Evolutionary conservation across 2,888 invertebrate species (phyloP).

Genomic region (Stenoptilia bipunctidactyla): DNA sequence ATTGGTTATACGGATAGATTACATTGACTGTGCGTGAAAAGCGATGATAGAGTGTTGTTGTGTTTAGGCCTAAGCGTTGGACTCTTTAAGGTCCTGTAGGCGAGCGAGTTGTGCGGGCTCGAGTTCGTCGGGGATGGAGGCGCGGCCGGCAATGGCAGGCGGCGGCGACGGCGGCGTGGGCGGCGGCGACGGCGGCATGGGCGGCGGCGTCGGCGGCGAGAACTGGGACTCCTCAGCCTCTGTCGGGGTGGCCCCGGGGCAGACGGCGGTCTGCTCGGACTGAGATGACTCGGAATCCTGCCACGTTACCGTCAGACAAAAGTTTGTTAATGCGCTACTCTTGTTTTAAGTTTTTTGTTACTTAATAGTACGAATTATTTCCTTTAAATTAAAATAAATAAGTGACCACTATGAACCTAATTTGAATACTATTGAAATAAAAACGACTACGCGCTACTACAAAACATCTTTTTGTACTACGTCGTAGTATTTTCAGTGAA

Average conservation of each 20-base stretch:
- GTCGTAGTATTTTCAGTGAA: too few relatives aligned
- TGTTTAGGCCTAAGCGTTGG: constrained; percentile 79
- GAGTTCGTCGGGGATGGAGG: constrained; percentile 89
- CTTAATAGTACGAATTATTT: too few relatives aligned
- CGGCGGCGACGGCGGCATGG: constrained; percentile 63
- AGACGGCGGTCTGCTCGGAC: constrained; percentile 61
- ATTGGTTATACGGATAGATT: too few relatives aligned
- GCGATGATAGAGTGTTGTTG: not conserved
- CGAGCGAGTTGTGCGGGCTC: constrained; percentile 90
- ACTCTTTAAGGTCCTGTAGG: constrained; percentile 90
- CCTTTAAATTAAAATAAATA: too few relatives aligned
- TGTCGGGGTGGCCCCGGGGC: constrained; percentile 71
- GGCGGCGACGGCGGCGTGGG: constrained; percentile 75
- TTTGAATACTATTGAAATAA: too few relatives aligned
- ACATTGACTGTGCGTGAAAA: too few relatives aligned
- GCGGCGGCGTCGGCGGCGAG: constrained; percentile 68
- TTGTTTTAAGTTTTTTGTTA: too few relatives aligned
- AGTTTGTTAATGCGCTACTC: too few relatives aligned
- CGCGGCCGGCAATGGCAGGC: constrained; percentile 72
- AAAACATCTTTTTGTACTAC: too few relatives aligned
- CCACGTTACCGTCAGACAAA: too few relatives aligned
- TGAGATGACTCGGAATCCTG: constrained; percentile 59
- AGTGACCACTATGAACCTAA: too few relatives aligned
- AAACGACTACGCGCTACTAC: too few relatives aligned
- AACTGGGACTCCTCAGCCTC: constrained; percentile 73